Evolutionary conservation across 1,140 invertebrate species (phyloP).

Genomic region (Atopsyche davidsoni): DNA sequence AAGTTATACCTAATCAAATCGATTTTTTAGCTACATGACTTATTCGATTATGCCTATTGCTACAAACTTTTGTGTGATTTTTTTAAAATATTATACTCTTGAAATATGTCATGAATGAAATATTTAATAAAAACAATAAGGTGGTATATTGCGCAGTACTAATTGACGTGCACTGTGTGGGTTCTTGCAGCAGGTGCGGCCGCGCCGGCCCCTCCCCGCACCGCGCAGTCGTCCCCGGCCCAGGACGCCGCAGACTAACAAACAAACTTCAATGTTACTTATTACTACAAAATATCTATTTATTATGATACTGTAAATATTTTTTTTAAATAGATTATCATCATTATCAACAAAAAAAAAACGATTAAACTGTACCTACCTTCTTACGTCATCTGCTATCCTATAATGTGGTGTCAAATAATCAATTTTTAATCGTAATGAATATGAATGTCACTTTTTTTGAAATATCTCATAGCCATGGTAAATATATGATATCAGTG

Average conservation of each 20-base stretch:
- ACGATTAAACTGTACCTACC: slow-evolving; percentile 30
- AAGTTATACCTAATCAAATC: no score
- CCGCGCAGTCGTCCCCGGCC: slow-evolving; percentile 11
- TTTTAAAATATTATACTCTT: no score
- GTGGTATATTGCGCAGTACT: neutral
- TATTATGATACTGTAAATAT: slow-evolving; percentile 33
- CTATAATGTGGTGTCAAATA: slow-evolving; percentile 31
- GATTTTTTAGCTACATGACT: no score
- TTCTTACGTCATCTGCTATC: slow-evolving; percentile 29
- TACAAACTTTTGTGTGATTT: no score
- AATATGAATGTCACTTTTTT: slow-evolving; percentile 32
- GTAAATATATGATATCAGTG: slow-evolving; percentile 30
- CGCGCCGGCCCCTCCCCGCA: slow-evolving; percentile 20
- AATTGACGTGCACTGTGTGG: neutral
- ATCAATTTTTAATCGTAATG: slow-evolving; percentile 31
- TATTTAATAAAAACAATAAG: no score
- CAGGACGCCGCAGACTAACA: slow-evolving; percentile 22
- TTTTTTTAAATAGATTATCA: slow-evolving; percentile 32
- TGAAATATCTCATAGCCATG: slow-evolving; percentile 31
- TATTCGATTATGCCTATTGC: no score
- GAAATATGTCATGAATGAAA: no score
- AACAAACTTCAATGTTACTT: slow-evolving; percentile 29
- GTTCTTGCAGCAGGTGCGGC: slow-evolving; percentile 14
- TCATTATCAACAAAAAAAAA: slow-evolving; percentile 29
- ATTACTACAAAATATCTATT: slow-evolving; percentile 32